Evolutionary conservation across 2,113 vertebrate genomes (phyloP).

Genomic region (Rana temporaria): DNA sequence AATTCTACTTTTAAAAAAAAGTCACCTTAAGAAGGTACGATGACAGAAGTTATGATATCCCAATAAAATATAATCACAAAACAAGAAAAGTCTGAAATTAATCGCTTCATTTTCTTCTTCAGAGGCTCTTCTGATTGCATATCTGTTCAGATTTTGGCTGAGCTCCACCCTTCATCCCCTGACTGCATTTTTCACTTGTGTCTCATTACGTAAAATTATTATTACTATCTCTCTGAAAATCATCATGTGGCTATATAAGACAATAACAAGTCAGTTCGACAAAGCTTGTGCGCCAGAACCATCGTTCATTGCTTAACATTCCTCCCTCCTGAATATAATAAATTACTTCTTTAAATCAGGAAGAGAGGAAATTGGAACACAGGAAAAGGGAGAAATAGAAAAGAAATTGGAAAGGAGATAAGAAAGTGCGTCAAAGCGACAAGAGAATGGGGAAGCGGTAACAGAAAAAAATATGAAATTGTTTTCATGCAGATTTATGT

Average conservation of each 20-base stretch:
- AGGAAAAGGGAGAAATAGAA: constrained; percentile 46
- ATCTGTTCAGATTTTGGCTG: neutral
- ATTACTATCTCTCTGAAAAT: constrained; percentile 40
- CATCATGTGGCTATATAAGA: constrained; percentile 44
- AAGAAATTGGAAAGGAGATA: constrained; percentile 38
- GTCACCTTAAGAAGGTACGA: neutral
- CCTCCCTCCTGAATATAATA: constrained; percentile 46
- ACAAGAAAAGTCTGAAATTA: neutral
- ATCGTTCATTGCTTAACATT: constrained; percentile 27
- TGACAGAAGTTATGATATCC: too few relatives aligned
- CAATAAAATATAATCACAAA: neutral
- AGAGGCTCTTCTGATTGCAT: neutral
- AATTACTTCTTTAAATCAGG: constrained; percentile 44
- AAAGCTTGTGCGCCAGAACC: neutral
- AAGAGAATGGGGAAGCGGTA: constrained; percentile 1
- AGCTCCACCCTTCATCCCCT: constrained; percentile 4
- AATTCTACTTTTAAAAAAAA: too few relatives aligned
- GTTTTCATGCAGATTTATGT: constrained; percentile 49
- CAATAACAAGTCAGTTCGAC: constrained; percentile 41
- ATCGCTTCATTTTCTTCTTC: constrained; percentile 35
- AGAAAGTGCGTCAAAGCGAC: constrained; percentile 35
- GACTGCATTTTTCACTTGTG: constrained; percentile 9
- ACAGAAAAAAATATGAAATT: constrained; percentile 45
- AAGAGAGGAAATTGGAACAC: constrained; percentile 38
- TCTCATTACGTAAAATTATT: constrained; percentile 39